Evolutionary conservation across 2,113 vertebrate species (phyloP).

Genomic region (Aegypius monachus): DNA sequence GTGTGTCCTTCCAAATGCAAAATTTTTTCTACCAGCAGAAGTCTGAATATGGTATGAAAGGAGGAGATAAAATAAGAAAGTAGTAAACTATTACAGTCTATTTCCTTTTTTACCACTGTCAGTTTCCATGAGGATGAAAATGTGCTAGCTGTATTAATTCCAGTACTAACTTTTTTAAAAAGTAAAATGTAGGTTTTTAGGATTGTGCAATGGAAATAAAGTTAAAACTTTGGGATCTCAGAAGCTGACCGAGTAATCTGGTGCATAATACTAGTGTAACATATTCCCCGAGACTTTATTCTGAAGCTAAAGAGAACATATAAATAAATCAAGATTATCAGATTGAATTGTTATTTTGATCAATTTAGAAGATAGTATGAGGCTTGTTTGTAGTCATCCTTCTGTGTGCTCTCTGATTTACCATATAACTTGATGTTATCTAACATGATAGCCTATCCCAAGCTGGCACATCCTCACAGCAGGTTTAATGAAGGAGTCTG

Average conservation of each 20-base stretch:
- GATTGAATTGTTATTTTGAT: background rate
- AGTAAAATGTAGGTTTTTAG: background rate
- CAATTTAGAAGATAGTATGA: background rate
- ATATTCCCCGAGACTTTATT: background rate
- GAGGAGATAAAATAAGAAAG: background rate
- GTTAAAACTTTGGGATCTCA: background rate
- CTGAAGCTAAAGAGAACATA: background rate
- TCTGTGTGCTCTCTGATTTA: background rate
- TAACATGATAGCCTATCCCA: background rate
- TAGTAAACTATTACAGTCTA: background rate
- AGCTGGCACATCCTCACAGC: background rate
- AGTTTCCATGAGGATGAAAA: background rate
- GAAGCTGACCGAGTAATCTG: fast-evolving
- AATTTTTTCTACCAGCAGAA: background rate
- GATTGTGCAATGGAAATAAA: background rate
- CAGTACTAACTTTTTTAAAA: background rate
- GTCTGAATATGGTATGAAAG: background rate
- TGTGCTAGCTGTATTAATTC: background rate
- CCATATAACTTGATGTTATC: background rate
- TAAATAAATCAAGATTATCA: background rate
- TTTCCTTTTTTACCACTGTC: background rate
- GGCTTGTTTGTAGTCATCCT: background rate
- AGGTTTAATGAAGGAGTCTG: background rate
- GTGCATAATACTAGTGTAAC: background rate
- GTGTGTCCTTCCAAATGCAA: background rate